phyloP scores from a whole-genome alignment of 2,113 vertebrate genomes.

The Rhinoptilus africanus region DNA sequence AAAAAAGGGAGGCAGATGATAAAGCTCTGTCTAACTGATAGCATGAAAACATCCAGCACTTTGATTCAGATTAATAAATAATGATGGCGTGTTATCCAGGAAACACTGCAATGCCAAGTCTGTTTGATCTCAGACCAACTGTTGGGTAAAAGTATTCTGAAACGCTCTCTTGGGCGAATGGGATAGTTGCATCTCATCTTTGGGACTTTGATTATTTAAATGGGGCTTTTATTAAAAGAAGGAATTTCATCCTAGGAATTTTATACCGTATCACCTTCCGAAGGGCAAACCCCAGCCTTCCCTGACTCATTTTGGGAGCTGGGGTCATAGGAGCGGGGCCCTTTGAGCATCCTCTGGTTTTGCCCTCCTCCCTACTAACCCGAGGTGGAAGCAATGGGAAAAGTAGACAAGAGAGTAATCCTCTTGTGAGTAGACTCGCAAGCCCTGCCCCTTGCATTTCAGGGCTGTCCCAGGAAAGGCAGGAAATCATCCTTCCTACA shows the following conservation, averaged over 20 bases:
- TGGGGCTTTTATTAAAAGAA: conserved; percentile 18
- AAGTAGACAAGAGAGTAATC: neutral
- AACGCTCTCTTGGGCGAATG: neutral
- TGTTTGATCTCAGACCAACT: conserved; percentile 64
- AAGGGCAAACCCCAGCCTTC: neutral
- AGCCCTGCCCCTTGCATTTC: neutral
- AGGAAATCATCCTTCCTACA: neutral
- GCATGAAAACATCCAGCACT: conserved; percentile 58
- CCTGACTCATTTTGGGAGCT: neutral
- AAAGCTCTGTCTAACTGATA: conserved; percentile 31
- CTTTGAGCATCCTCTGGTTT: neutral
- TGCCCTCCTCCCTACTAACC: neutral
- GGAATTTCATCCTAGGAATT: neutral
- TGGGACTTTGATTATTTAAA: conserved; percentile 33
- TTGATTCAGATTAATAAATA: conserved; percentile 63
- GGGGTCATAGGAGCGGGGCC: neutral
- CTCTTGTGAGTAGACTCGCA: too few species aligned
- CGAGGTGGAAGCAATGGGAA: neutral
- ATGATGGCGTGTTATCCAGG: conserved; percentile 62
- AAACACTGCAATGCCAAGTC: conserved; percentile 37
- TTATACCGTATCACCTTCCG: neutral
- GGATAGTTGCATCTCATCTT: neutral
- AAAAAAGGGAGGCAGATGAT: neutral
- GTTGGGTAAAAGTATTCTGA: conserved; percentile 60
- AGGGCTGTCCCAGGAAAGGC: neutral